Conservation (phyloP, 2,797 vertebrate genomes). For the Neopelma chrysocephalum region DNA sequence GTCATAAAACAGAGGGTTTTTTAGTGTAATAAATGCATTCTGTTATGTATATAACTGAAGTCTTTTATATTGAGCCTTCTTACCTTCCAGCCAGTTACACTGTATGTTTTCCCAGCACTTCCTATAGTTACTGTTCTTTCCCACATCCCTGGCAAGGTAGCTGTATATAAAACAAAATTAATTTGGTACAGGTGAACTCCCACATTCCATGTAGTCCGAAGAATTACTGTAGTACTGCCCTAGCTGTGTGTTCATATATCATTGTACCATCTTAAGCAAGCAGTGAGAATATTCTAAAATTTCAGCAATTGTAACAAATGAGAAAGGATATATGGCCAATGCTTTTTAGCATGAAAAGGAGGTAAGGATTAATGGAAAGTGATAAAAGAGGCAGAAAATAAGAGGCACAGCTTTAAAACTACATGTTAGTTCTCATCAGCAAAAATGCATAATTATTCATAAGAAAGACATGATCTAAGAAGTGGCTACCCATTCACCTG, state of each 20-base stretch:
- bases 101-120: conserved; percentile 95
- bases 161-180: conserved; percentile 70
- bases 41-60: not conserved
- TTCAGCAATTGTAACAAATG: not conserved
- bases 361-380: not conserved
- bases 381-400: not conserved
- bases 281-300: not conserved
- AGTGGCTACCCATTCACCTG: not conserved
- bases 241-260: not conserved
- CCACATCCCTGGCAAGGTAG: conserved; percentile 96
- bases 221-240: not conserved
- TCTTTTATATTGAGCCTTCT: conserved; percentile 8
- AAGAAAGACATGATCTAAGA: not conserved
- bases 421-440: not conserved
- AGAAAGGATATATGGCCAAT: not conserved
- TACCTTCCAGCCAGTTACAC: conserved; percentile 97
- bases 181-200: not conserved
- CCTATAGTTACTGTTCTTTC: conserved; percentile 92
- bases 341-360: not conserved
- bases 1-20: not conserved
- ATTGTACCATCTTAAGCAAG: not conserved
- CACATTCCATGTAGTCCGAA: not conserved
- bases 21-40: not conserved
- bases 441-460: not conserved
- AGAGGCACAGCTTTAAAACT: not conserved